Evolutionary conservation across 2,888 invertebrate genomes (phyloP).

Genomic region (Myopa testacea): DNA sequence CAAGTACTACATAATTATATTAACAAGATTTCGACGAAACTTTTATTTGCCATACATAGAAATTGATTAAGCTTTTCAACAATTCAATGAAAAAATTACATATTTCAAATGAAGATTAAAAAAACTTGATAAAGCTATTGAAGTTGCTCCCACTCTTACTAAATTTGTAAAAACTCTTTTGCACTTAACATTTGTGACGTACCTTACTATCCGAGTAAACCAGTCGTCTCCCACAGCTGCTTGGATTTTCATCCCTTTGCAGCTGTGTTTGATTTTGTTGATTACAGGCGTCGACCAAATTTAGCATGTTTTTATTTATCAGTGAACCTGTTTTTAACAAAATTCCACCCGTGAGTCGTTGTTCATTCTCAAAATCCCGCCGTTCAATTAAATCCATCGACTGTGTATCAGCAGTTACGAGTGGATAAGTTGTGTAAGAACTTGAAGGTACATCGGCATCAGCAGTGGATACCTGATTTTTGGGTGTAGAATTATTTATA

Average conservation of each 20-base stretch:
- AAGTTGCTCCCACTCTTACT: no score
- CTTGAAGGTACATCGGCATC: constrained; percentile 34
- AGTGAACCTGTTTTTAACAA: constrained; percentile 64
- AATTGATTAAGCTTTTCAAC: no score
- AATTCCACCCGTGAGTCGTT: constrained; percentile 65
- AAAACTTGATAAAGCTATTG: no score
- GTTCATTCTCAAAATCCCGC: constrained; percentile 67
- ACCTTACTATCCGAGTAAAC: constrained; percentile 66
- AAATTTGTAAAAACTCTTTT: no score
- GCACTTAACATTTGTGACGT: constrained; percentile 27
- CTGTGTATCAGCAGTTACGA: constrained; percentile 62
- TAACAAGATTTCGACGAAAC: no score
- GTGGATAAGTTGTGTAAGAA: constrained; percentile 38
- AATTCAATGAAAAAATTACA: no score
- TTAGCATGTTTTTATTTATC: constrained; percentile 63
- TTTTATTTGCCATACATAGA: no score
- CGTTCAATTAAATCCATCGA: constrained; percentile 68
- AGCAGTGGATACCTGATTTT: not conserved
- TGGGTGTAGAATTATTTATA: constrained; percentile 50
- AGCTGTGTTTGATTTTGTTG: constrained; percentile 41
- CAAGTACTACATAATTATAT: no score
- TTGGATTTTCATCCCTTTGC: constrained; percentile 54
- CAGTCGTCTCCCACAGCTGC: constrained; percentile 58
- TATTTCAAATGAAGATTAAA: no score
- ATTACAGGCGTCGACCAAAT: constrained; percentile 57